Base-by-base conservation (phyloP, 2,113 vertebrate genomes). In the Oreochromis spilurus region DNA sequence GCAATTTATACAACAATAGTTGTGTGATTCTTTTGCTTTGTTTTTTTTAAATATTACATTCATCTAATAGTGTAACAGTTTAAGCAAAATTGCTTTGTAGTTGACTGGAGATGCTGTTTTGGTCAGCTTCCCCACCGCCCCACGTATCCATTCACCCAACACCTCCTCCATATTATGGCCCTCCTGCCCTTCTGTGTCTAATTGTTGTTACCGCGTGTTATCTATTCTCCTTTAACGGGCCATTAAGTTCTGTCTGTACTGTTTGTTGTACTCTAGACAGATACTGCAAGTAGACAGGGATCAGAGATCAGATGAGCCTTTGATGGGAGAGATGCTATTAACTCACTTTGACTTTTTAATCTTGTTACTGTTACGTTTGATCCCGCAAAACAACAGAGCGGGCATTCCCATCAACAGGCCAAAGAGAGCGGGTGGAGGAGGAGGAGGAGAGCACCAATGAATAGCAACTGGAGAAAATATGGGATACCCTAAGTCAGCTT, bases 401-500 rank as follows among this genome's bases (percentile, higher is more conserved):
- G 45, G 38, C 57, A 38, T 82, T 82, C 67, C 45, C 86, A 87
- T 83, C 62, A 82, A 40, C 10, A 60, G 70, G 77, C 53, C 38
- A 84, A 58, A 87, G 60, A 57, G 54, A 81, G 60, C 5, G 52
- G 43, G 53, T 53, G 79, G 62, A 70, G 40, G 75, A 31, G 45
- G 84, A 88, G 62, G 86, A 60, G 45, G 53, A 58, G 48, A 17
- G 3, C 53, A 36, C 8, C 24, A 4, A 67, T 50, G 79, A 88
- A 79, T 12, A 85, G 60, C 79, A 82, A 53, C 81, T 75, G 79
- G 45, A 86, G 57, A 86, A 88, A 84, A 79, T 81, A 84, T 81
- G 82, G 90, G 89, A 90, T 93, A 81, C 65, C 91, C 87, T 90
- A 75, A 75, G 50, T 92, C 84, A 50, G 77, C 84, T 86, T 84